phyloP scores from a whole-genome alignment of 2,888 invertebrate species.

The Steinernema hermaphroditum region DNA sequence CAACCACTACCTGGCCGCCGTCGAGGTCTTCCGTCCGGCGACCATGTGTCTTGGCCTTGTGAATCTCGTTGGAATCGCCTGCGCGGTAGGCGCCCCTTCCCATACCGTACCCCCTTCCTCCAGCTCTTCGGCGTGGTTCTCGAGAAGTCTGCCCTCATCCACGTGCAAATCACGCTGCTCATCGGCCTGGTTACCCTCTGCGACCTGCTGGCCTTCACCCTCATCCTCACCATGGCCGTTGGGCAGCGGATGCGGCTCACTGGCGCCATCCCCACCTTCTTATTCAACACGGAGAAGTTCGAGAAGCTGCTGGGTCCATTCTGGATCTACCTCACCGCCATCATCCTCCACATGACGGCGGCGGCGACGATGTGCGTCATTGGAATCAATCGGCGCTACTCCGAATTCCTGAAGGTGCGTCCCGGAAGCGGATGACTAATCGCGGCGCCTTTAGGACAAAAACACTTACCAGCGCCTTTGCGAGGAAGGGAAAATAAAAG shows the following conservation, averaged over 20 bases:
- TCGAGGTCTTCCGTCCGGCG: conserved; percentile 50
- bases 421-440: background rate
- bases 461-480: conserved; percentile 21
- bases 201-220: conserved; percentile 57
- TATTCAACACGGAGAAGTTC: conserved; percentile 51
- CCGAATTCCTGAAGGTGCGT: conserved; percentile 42
- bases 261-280: conserved; percentile 45
- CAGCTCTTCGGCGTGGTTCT: conserved; percentile 48
- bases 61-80: conserved; percentile 44
- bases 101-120: background rate
- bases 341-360: conserved; percentile 61
- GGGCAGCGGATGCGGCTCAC: conserved; percentile 45
- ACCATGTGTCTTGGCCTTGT: conserved; percentile 45
- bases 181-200: conserved; percentile 57
- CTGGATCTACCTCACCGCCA: conserved; percentile 64
- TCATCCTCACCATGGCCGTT: conserved; percentile 60
- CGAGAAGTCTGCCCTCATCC: conserved; percentile 45
- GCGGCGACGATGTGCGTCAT: conserved; percentile 61
- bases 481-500: conserved; percentile 16
- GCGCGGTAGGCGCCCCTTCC: conserved; percentile 40
- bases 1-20: conserved; percentile 47
- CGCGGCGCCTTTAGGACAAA: conserved; percentile 35
- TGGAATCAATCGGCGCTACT: conserved; percentile 48
- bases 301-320: conserved; percentile 59
- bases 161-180: conserved; percentile 53